Percentiles rank a stretch among this genome's conserved stretches.
These are phyloP conservation scores for Allolobophora icterica DNA, from an alignment of 2,888 invertebrate species.

Conservation along the genomic window DNA sequence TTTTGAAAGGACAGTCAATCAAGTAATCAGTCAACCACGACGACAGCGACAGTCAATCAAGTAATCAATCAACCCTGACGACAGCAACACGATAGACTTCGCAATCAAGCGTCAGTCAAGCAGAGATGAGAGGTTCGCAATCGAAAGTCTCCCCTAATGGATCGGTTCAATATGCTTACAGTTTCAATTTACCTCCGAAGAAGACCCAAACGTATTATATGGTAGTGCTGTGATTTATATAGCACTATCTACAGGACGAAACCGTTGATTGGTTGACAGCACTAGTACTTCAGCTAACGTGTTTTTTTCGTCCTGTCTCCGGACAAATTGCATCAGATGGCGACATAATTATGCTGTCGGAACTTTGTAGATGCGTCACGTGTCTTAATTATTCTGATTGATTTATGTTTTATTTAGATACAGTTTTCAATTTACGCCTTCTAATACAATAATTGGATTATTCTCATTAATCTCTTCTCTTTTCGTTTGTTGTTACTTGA, in stretches of 20 bases:
- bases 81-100: neutral
- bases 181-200: neutral
- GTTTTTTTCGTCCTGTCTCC: neutral
- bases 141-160: neutral
- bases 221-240: neutral
- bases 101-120: neutral
- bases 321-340: neutral
- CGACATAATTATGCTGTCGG: no score
- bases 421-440: no score
- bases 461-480: no score
- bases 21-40: neutral
- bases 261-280: neutral
- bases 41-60: neutral
- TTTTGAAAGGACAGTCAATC: neutral
- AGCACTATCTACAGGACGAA: neutral
- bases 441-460: no score
- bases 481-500: no score
- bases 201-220: neutral
- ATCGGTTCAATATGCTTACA: neutral
- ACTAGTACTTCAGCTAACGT: no score
- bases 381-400: no score
- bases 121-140: neutral
- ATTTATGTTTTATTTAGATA: no score
- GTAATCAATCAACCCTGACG: neutral
- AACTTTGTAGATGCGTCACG: no score